These are phyloP conservation scores for Coronaproctus castanopsis DNA, from an alignment of 2,888 invertebrate genomes.

Conservation along the genomic window DNA sequence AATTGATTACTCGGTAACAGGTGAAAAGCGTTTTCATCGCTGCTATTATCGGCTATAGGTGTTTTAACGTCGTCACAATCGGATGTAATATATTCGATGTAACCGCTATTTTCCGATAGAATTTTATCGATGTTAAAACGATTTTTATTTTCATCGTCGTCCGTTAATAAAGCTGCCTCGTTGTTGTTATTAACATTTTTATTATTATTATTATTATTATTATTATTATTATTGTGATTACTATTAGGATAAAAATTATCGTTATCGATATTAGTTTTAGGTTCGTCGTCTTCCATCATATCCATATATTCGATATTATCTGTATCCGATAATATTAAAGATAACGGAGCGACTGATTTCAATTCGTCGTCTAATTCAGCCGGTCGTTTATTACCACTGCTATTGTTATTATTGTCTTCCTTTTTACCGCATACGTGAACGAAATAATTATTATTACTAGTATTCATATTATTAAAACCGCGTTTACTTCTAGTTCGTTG, in stretches of 20 bases:
- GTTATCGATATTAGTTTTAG: conserved; percentile 36
- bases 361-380: background rate
- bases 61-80: conserved; percentile 13
- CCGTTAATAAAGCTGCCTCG: background rate
- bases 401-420: too few relatives aligned
- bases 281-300: conserved; percentile 44
- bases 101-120: conserved; percentile 35
- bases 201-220: too few relatives aligned
- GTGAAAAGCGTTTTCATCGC: conserved; percentile 6
- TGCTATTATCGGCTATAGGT: conserved; percentile 9
- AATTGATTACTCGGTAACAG: background rate
- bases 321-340: conserved; percentile 31
- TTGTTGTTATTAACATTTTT: too few relatives aligned
- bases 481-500: conserved; percentile 23
- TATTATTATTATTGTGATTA: too few relatives aligned
- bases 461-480: conserved; percentile 21
- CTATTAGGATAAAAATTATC: conserved; percentile 33
- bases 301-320: conserved; percentile 74
- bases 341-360: background rate
- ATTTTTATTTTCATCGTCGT: background rate
- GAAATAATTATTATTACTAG: conserved; percentile 24
- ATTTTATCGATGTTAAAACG: conserved; percentile 26
- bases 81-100: conserved; percentile 40
- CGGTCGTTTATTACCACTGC: conserved; percentile 2
- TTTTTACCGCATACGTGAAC: conserved; percentile 27